phyloP scores from a whole-genome alignment of 2,113 vertebrate genomes.

The Cynopterus brachyotis region DNA sequence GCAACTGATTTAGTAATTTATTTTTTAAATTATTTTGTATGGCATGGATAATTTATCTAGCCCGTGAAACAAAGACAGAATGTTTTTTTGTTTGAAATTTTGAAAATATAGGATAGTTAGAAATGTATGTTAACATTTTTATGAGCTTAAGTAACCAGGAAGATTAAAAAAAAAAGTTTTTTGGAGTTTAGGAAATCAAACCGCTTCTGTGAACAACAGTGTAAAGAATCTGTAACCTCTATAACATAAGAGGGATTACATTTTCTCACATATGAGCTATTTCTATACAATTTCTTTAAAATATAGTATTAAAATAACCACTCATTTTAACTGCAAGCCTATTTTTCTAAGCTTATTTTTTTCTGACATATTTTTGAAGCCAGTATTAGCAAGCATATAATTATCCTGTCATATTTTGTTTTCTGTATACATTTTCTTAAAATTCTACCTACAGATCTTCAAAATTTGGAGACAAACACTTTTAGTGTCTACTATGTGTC shows the following conservation, averaged over 20 bases:
- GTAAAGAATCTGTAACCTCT: constrained; percentile 17
- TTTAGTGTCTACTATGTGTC: background rate
- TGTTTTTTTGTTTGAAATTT: constrained; percentile 52
- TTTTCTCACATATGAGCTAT: constrained; percentile 64
- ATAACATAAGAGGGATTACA: constrained; percentile 22
- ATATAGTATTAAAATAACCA: constrained; percentile 14
- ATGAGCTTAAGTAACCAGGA: constrained; percentile 43
- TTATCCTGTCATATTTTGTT: constrained; percentile 64
- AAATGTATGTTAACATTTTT: constrained; percentile 43
- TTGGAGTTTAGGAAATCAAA: constrained; percentile 21
- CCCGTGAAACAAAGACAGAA: constrained; percentile 51
- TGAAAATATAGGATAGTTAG: constrained; percentile 3
- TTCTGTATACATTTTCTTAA: constrained; percentile 28
- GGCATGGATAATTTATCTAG: constrained; percentile 42
- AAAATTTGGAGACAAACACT: constrained; percentile 18
- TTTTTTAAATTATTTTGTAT: constrained; percentile 58
- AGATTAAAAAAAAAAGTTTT: constrained; percentile 40
- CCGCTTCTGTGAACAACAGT: background rate
- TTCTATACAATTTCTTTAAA: constrained; percentile 65
- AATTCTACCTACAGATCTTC: constrained; percentile 34
- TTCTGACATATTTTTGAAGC: constrained; percentile 19
- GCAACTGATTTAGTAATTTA: constrained; percentile 51
- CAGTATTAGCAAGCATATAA: constrained; percentile 13
- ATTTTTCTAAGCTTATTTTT: constrained; percentile 49
- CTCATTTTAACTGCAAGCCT: constrained; percentile 19